Percentiles rank a stretch among this genome's conserved stretches.
Conservation (phyloP, 2,113 vertebrate species). For the Chauna torquata region DNA sequence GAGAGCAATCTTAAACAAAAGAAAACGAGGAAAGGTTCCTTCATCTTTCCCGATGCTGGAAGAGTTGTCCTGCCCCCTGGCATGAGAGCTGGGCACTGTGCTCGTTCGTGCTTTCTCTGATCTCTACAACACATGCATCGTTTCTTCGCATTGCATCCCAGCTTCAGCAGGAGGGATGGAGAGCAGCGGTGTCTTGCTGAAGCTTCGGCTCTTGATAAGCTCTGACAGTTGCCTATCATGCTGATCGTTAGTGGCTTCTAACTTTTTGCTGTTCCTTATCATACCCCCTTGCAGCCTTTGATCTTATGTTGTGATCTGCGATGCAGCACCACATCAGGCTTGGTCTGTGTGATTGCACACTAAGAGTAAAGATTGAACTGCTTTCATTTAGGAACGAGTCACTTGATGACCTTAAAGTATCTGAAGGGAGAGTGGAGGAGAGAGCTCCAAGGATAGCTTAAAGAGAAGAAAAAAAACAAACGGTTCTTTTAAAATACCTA, state of each 20-base stretch:
- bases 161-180: not conserved
- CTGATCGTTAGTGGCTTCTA: not conserved
- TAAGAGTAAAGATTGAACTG: not conserved
- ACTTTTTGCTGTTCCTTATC: not conserved
- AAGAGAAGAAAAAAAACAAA: not conserved
- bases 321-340: not conserved
- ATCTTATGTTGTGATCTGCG: not conserved
- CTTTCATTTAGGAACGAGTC: not conserved
- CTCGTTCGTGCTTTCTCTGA: not conserved
- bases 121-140: fast-evolving
- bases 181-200: not conserved
- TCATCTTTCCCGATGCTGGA: not conserved
- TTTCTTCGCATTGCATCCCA: not conserved
- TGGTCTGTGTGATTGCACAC: not conserved
- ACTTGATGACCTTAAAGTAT: not conserved
- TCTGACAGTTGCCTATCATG: not conserved
- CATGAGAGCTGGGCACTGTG: not conserved
- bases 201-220: not conserved
- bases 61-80: fast-evolving
- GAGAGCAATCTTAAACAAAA: not conserved
- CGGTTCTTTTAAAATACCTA: not conserved
- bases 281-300: not conserved
- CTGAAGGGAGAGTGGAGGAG: not conserved
- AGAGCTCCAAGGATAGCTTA: not conserved
- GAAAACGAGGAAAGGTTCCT: not conserved